These are phyloP conservation scores for Xanthorhoe spadicearia DNA, from an alignment of 2,888 invertebrate species.

Conservation along the genomic window DNA sequence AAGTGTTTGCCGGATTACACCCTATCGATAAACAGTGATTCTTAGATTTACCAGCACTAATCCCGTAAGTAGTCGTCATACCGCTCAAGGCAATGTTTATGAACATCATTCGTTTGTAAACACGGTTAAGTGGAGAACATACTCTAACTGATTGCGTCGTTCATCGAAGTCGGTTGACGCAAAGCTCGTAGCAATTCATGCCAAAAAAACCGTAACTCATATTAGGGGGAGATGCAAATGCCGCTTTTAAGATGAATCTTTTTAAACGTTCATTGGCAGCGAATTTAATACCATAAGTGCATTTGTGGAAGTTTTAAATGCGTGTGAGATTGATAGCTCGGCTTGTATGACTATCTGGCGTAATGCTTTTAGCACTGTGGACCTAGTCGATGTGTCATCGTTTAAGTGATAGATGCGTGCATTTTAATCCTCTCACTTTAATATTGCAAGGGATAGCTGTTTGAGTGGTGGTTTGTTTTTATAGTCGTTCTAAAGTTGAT, in stretches of 20 bases:
- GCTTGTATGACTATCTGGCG: slow-evolving; percentile 54
- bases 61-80: slow-evolving; percentile 26
- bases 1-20: slow-evolving; percentile 1
- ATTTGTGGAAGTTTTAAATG: slow-evolving; percentile 70
- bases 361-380: slow-evolving; percentile 40
- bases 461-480: neutral
- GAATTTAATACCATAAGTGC: slow-evolving; percentile 81
- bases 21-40: slow-evolving; percentile 2
- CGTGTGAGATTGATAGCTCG: slow-evolving; percentile 56
- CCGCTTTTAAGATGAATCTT: slow-evolving; percentile 75
- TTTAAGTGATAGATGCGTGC: slow-evolving; percentile 37
- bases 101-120: slow-evolving; percentile 52
- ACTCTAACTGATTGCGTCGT: slow-evolving; percentile 79
- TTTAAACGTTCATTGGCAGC: slow-evolving; percentile 70
- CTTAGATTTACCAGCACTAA: slow-evolving; percentile 13
- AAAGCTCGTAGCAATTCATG: slow-evolving; percentile 63
- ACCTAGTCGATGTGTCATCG: slow-evolving; percentile 32
- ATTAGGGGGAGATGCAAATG: slow-evolving; percentile 77
- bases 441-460: neutral
- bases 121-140: slow-evolving; percentile 58
- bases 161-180: slow-evolving; percentile 73
- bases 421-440: slow-evolving; percentile 18
- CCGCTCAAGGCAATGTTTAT: slow-evolving; percentile 30
- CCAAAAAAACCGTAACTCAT: slow-evolving; percentile 75
- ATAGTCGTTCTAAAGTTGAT: neutral